phyloP scores from a whole-genome alignment of 2,888 invertebrate genomes.

The Punctoribates punctum region DNA sequence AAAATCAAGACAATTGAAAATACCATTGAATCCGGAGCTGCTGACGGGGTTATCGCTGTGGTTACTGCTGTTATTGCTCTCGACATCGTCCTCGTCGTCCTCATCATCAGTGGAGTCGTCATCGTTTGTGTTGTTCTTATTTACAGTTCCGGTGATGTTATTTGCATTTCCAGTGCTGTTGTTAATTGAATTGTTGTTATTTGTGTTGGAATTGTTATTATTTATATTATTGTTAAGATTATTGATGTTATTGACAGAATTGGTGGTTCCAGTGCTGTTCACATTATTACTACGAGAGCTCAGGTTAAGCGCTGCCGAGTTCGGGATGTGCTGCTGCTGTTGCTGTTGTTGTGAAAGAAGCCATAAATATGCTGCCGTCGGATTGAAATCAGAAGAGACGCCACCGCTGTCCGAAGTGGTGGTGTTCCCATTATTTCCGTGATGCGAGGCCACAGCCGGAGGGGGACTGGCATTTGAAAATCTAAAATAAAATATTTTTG shows the following conservation, averaged over 20 bases:
- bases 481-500: constrained; percentile 13
- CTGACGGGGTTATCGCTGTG: constrained; percentile 43
- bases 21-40: constrained; percentile 45
- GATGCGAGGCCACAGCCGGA: constrained; percentile 26
- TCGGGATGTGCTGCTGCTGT: constrained; percentile 39
- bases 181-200: background rate
- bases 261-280: background rate
- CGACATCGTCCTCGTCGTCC: constrained; percentile 47
- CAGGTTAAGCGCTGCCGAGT: constrained; percentile 42
- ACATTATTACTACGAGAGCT: constrained; percentile 32
- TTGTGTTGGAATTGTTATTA: constrained; percentile 22
- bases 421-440: constrained; percentile 13
- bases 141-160: background rate
- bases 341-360: constrained; percentile 44
- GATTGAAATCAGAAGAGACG: constrained; percentile 41
- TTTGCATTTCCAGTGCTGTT: constrained; percentile 20
- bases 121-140: constrained; percentile 26
- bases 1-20: background rate
- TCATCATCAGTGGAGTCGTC: constrained; percentile 47
- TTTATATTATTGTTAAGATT: constrained; percentile 1
- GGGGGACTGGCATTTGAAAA: constrained; percentile 41
- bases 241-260: background rate
- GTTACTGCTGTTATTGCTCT: constrained; percentile 43
- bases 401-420: constrained; percentile 24
- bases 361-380: constrained; percentile 45